A percentile compares a stretch with the other conserved stretches of the same genome.
Conservation (phyloP, 1,140 invertebrate species). For the Calycopis cecrops region DNA sequence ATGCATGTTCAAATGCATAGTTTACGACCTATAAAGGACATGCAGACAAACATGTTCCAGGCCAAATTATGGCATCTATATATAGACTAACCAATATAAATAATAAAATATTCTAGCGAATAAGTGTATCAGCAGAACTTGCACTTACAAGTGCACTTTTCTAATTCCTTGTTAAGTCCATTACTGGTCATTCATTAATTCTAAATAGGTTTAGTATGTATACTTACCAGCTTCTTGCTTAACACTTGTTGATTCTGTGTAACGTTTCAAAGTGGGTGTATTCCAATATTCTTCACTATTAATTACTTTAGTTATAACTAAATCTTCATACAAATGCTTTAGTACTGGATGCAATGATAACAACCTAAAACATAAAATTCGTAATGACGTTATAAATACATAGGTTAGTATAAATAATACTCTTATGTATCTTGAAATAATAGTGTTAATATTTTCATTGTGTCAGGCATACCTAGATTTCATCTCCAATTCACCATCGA, state of each 20-base stretch:
- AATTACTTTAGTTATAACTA: slow-evolving; percentile 95
- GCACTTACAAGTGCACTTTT: too few relatives aligned
- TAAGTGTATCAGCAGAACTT: too few relatives aligned
- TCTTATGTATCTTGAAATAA: too few relatives aligned
- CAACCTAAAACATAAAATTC: slow-evolving; percentile 71
- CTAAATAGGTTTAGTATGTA: too few relatives aligned
- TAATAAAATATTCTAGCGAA: too few relatives aligned
- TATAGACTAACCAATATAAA: not conserved
- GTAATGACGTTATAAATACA: slow-evolving; percentile 16
- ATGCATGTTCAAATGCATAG: too few relatives aligned
- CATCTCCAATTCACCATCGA: slow-evolving; percentile 94
- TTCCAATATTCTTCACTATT: slow-evolving; percentile 98
- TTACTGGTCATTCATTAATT: too few relatives aligned
- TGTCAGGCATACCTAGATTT: slow-evolving; percentile 82
- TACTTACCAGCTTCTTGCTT: slow-evolving; percentile 88
- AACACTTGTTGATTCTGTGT: slow-evolving; percentile 83
- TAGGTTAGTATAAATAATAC: too few relatives aligned
- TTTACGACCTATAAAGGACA: too few relatives aligned
- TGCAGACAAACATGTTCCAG: not conserved
- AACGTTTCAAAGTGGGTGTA: slow-evolving; percentile 86
- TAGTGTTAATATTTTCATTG: too few relatives aligned
- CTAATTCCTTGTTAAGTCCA: too few relatives aligned
- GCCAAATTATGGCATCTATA: too few relatives aligned
- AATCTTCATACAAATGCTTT: slow-evolving; percentile 91
- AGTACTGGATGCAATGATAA: slow-evolving; percentile 89